Conservation (phyloP, 1,140 invertebrate species). For the Sinella curviseta region DNA sequence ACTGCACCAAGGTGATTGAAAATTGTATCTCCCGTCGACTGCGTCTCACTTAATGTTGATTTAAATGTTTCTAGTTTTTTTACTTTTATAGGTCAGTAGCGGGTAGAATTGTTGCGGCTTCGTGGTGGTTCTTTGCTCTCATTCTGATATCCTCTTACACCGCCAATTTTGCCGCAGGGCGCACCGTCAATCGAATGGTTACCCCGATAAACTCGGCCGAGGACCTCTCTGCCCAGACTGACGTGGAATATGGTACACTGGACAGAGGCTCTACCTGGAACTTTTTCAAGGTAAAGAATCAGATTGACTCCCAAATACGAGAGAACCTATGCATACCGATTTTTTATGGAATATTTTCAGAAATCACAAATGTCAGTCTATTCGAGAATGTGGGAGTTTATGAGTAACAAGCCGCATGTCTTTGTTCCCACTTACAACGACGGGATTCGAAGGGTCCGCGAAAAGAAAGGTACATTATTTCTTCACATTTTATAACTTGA, state of each 20-base stretch:
- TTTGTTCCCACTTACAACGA: too few species aligned
- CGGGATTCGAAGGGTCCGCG: too few species aligned
- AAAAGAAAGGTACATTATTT: too few species aligned
- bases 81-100: slow-evolving; percentile 78
- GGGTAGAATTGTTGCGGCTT: slow-evolving; percentile 90
- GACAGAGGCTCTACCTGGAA: too few species aligned
- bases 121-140: slow-evolving; percentile 99
- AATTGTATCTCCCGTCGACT: too few species aligned
- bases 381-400: slow-evolving; percentile 93
- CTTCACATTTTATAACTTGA: too few species aligned
- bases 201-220: slow-evolving; percentile 91
- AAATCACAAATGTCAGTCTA: slow-evolving; percentile 85
- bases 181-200: slow-evolving; percentile 91
- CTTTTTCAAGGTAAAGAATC: slow-evolving; percentile 85
- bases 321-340: too few species aligned
- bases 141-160: slow-evolving; percentile 99
- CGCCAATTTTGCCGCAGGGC: slow-evolving; percentile 94
- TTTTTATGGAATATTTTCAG: slow-evolving; percentile 59
- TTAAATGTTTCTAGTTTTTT: too few species aligned
- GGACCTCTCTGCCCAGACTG: slow-evolving; percentile 87
- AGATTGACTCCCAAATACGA: too few species aligned
- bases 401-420: slow-evolving; percentile 81
- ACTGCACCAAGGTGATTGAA: too few species aligned
- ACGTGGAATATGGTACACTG: slow-evolving; percentile 94
- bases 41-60: too few species aligned